These are phyloP conservation scores for Caretta caretta DNA, from an alignment of 2,113 vertebrate genomes.

Conservation along the genomic window DNA sequence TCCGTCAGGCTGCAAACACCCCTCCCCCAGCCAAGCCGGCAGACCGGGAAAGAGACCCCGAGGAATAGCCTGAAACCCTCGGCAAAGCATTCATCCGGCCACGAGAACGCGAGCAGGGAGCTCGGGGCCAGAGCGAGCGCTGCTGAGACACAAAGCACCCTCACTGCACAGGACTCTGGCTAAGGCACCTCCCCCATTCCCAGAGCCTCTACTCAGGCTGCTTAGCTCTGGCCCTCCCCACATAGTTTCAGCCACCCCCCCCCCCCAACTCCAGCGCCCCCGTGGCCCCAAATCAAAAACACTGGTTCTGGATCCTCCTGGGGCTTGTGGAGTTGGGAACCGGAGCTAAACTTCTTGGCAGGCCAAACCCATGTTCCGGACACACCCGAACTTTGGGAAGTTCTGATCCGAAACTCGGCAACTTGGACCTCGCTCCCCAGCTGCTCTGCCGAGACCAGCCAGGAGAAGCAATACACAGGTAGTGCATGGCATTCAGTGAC, in stretches of 20 bases:
- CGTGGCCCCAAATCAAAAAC: background rate
- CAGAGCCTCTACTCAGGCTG: rapidly evolving
- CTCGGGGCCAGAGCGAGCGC: background rate
- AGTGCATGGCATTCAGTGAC: background rate
- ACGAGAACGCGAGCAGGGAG: background rate
- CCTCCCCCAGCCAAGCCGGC: background rate
- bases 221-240: background rate
- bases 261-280: background rate
- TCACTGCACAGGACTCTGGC: background rate
- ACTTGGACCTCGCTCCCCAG: background rate
- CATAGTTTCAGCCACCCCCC: background rate
- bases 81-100: background rate
- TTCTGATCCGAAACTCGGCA: background rate
- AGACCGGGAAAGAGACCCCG: background rate
- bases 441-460: background rate
- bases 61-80: rapidly evolving
- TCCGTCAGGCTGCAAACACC: background rate
- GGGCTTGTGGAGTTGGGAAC: background rate
- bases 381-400: background rate
- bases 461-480: background rate
- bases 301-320: background rate
- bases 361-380: background rate
- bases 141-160: background rate
- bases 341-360: background rate
- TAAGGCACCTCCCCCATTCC: background rate